Evolutionary conservation across 2,888 invertebrate genomes (phyloP).

Genomic region (Agrotis exclamationis): DNA sequence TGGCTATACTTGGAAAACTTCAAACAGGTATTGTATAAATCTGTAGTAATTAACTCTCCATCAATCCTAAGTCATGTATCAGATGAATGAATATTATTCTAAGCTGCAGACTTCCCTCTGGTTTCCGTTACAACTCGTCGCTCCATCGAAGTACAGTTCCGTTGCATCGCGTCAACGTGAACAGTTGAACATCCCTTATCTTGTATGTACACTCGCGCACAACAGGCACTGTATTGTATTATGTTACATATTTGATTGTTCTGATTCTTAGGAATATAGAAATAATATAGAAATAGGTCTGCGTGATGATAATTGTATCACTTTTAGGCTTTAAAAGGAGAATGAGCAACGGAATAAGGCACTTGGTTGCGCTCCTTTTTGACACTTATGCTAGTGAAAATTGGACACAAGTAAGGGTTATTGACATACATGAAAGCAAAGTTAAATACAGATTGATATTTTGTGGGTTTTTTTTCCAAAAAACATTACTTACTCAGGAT

Average conservation of each 20-base stretch:
- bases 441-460: no score
- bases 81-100: constrained; percentile 5
- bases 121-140: background rate
- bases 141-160: constrained; percentile 32
- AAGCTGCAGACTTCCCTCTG: background rate
- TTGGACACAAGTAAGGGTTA: no score
- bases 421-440: no score
- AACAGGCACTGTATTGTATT: constrained; percentile 6
- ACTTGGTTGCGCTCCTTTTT: no score
- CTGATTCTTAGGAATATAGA: no score
- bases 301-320: background rate
- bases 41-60: background rate
- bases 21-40: background rate
- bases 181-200: constrained; percentile 29
- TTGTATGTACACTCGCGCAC: constrained; percentile 39
- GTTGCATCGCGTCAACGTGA: constrained; percentile 21
- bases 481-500: no score
- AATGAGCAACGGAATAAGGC: no score
- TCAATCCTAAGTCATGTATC: background rate
- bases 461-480: no score
- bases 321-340: no score
- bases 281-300: constrained; percentile 21
- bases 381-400: no score
- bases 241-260: constrained; percentile 27
- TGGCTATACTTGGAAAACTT: no score